Base-by-base conservation (phyloP, 2,888 invertebrate genomes). In the Aleiodes alternator region DNA sequence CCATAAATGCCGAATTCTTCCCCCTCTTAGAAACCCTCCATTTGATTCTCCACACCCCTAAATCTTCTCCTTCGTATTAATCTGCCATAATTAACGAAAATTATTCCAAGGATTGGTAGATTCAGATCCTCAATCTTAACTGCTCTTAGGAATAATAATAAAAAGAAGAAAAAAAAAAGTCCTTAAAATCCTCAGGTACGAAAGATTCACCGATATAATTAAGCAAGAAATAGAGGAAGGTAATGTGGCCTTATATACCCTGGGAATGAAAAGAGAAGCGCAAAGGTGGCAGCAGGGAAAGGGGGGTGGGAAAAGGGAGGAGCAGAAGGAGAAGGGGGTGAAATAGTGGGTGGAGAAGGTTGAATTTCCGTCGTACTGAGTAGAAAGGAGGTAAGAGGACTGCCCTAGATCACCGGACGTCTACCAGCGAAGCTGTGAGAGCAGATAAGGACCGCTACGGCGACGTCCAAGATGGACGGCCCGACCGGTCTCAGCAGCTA, bases 391-490 rank as follows among this genome's bases (percentile, higher is more conserved):
- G 80, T 77, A 81, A 83, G 86, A 87, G 85, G 84, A 86, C 85
- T 88, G 86, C 85, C 83, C 89, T 89, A 89, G 88, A 88, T 89
- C 88, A 89, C 88, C 84, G 87, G 86, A 88, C 87, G 88, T 89
- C 89, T 89, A 87, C 86, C 84, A 86, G 85, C 85, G 83, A 84
- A 87, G 88, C 89, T 88, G 89, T 89, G 89, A 89, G 89, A 86
- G 84, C 85, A 89, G 89, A 89, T 89, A 89, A 89, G 89, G 88
- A 89, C 88, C 88, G 84, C 85, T 85, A 88, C 87, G 87, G 86
- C 88, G 88, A 88, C 88, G 88, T 84, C 85, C 87, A 89, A 89
- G 89, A 89, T 89, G 88, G 88, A 89, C 89, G 88, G 87, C 86
- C 68, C 87, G 84, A 86, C 84, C 85, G 85, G 86, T 86, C 87